phyloP scores from a whole-genome alignment of 2,797 vertebrate species.

The Ceryle rudis region DNA sequence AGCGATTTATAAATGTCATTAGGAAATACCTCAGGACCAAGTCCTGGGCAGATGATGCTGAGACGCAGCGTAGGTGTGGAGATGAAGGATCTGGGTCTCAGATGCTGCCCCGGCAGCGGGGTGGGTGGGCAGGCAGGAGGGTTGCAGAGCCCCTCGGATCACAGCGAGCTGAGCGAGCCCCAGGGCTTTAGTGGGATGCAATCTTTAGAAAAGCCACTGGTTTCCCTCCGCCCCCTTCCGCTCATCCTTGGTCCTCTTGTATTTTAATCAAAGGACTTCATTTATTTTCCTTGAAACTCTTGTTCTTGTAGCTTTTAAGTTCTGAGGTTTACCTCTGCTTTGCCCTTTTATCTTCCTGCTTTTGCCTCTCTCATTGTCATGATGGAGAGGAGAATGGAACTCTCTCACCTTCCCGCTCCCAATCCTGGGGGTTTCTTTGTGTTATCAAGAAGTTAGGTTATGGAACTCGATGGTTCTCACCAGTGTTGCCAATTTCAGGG shows the following conservation, averaged over 20 bases:
- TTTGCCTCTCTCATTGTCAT: neutral
- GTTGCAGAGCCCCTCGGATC: neutral
- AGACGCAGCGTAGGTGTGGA: fast-evolving
- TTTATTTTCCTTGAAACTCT: neutral
- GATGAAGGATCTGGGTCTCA: fast-evolving
- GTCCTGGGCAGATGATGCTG: neutral
- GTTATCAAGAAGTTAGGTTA: neutral
- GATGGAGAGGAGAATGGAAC: neutral
- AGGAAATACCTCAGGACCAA: neutral
- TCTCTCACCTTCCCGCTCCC: neutral
- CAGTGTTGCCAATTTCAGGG: neutral
- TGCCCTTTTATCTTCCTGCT: neutral
- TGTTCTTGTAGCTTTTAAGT: neutral
- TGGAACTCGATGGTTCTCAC: neutral
- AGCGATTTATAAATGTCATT: neutral
- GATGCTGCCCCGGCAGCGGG: neutral
- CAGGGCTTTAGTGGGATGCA: too few relatives aligned
- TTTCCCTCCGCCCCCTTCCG: neutral
- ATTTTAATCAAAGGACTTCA: neutral
- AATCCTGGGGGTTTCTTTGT: neutral
- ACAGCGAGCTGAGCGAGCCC: neutral
- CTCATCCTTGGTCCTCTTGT: neutral
- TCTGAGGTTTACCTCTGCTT: neutral
- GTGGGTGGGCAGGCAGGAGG: neutral
- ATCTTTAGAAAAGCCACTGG: neutral